A percentile compares a stretch with the other conserved stretches of the same genome.
phyloP scores from a whole-genome alignment of 2,113 vertebrate species.

The Antechinus stuartii region DNA sequence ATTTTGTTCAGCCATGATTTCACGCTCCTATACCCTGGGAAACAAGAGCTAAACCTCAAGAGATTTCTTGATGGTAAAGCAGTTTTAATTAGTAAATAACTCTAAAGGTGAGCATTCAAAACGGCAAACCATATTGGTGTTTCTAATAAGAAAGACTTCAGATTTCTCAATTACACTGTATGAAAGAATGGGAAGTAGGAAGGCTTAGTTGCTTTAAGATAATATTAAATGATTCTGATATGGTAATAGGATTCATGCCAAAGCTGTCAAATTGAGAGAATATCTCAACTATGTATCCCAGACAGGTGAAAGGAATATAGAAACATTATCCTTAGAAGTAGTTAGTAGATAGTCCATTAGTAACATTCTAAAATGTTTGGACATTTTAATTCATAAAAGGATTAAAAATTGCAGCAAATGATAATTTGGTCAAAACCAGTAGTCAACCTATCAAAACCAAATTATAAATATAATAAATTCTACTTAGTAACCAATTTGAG shows the following conservation, averaged over 20 bases:
- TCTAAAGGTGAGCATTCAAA: constrained; percentile 79
- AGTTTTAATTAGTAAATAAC: constrained; percentile 87
- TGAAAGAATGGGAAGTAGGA: constrained; percentile 31
- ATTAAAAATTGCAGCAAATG: neutral
- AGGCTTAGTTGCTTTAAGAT: constrained; percentile 62
- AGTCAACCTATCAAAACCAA: neutral
- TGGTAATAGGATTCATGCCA: constrained; percentile 47
- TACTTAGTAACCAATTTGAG: neutral
- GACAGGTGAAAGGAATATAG: neutral
- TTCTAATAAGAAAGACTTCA: constrained; percentile 67
- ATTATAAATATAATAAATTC: neutral
- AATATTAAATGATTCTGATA: constrained; percentile 70
- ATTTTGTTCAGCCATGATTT: constrained; percentile 82
- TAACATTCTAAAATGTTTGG: constrained; percentile 43
- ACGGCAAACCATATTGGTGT: constrained; percentile 67
- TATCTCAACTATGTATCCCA: constrained; percentile 52
- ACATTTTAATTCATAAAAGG: constrained; percentile 32
- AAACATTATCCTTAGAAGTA: neutral
- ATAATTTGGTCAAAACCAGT: neutral
- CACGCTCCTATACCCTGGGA: constrained; percentile 80
- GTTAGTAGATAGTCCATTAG: constrained; percentile 43
- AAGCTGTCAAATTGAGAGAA: constrained; percentile 61
- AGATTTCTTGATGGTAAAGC: constrained; percentile 77
- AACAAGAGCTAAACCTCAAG: constrained; percentile 81
- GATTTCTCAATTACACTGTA: constrained; percentile 68